Conservation (phyloP, 2,888 invertebrate genomes). For the Drosophila sordidapex region DNA sequence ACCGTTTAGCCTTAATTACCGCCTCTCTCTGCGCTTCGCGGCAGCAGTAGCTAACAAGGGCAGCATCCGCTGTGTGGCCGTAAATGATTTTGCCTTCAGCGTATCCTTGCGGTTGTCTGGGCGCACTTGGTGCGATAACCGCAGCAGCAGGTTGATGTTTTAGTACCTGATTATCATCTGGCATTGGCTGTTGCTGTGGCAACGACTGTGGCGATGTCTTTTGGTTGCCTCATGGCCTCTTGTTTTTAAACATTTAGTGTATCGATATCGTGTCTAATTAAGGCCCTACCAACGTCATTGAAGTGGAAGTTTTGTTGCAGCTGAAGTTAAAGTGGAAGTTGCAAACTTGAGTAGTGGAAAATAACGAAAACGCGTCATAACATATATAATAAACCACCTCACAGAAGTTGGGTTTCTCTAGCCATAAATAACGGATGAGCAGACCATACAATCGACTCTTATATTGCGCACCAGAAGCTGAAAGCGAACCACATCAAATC, state of each 20-base stretch:
- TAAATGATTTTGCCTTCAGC: slow-evolving; percentile 55
- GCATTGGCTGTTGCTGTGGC: slow-evolving; percentile 33
- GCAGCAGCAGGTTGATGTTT: slow-evolving; percentile 66
- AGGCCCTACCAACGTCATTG: slow-evolving; percentile 38
- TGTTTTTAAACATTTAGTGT: slow-evolving; percentile 41
- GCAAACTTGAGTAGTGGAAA: slow-evolving; percentile 1
- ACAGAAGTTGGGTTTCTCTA: not conserved
- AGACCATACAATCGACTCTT: slow-evolving; percentile 41
- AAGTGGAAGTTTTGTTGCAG: not conserved
- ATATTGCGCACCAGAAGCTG: slow-evolving; percentile 42
- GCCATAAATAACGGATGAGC: slow-evolving; percentile 73
- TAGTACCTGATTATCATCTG: slow-evolving; percentile 61
- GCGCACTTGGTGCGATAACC: slow-evolving; percentile 56
- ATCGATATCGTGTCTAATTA: slow-evolving; percentile 77
- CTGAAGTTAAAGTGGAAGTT: slow-evolving; percentile 22
- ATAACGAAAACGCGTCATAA: slow-evolving; percentile 6
- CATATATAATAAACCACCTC: not conserved
- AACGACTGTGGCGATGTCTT: slow-evolving; percentile 41
- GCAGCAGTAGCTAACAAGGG: not conserved
- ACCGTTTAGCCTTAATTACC: not conserved
- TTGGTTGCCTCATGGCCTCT: slow-evolving; percentile 13
- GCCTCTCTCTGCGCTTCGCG: slow-evolving; percentile 12
- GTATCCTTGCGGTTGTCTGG: slow-evolving; percentile 41
- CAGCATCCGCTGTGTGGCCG: slow-evolving; percentile 15
- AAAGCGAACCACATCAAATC: slow-evolving; percentile 37